A percentile compares a stretch with the other conserved stretches of the same genome.
Conservation (phyloP, 2,113 vertebrate genomes). For the Nymphicus hollandicus region DNA sequence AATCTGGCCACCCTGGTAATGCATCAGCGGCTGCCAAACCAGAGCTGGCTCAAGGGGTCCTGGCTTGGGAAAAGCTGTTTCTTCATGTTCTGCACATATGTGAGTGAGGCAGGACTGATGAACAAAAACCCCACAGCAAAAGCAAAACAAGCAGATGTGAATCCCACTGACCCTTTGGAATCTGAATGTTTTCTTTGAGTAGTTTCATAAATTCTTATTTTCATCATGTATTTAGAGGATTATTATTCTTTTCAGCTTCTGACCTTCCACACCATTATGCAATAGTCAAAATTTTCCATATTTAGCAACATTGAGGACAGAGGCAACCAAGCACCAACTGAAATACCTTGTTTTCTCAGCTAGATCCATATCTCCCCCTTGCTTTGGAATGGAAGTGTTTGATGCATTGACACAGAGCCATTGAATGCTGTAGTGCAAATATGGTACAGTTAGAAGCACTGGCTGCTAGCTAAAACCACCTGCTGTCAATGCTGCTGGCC, state of each 20-base stretch:
- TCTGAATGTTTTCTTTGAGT: background rate
- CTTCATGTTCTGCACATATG: background rate
- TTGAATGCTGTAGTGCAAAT: background rate
- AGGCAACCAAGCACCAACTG: background rate
- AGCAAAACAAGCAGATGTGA: background rate
- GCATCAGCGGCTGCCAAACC: fast-evolving
- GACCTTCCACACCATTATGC: background rate
- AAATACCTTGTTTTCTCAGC: background rate
- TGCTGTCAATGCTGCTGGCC: background rate
- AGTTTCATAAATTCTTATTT: background rate
- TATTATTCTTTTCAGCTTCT: background rate
- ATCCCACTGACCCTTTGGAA: background rate
- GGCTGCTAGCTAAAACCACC: background rate
- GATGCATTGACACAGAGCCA: background rate
- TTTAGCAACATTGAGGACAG: background rate
- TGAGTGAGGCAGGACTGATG: fast-evolving
- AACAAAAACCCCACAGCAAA: background rate
- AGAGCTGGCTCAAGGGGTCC: background rate
- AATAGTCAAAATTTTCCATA: background rate
- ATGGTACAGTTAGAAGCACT: background rate
- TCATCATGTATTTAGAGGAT: background rate
- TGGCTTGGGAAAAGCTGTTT: background rate
- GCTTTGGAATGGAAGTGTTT: background rate
- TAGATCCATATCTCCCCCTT: background rate
- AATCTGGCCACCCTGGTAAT: background rate